A percentile compares a stretch with the other conserved stretches of the same genome.
phyloP scores from a whole-genome alignment of 2,113 vertebrate species.

The Madoqua kirkii region DNA sequence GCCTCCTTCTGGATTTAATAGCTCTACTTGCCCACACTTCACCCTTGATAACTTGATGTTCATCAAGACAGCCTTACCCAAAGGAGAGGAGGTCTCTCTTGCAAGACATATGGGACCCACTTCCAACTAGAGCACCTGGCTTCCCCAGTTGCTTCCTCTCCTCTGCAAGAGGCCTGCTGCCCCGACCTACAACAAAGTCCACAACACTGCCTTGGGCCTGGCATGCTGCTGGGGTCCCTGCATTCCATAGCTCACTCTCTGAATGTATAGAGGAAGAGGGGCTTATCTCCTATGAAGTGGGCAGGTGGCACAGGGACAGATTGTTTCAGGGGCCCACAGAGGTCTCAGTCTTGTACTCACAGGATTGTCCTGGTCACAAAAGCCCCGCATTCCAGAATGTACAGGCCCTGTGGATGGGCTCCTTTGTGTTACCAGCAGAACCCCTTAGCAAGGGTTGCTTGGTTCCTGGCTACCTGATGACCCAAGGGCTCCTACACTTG shows the following conservation, averaged over 20 bases:
- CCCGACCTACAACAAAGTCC: not conserved
- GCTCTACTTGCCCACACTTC: not conserved
- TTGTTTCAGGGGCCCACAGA: slow-evolving; percentile 21
- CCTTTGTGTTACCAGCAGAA: slow-evolving; percentile 19
- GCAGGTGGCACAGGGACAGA: not conserved
- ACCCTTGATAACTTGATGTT: not conserved
- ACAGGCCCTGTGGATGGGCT: not conserved
- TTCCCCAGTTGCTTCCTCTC: not conserved
- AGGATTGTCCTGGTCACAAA: not conserved
- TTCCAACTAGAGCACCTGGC: not conserved
- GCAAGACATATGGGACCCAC: not conserved
- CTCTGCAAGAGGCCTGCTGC: not conserved
- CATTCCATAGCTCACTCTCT: not conserved
- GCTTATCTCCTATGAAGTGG: not conserved
- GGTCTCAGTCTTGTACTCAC: slow-evolving; percentile 20
- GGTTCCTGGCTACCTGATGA: slow-evolving; percentile 33
- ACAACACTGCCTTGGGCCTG: not conserved
- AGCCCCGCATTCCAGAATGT: not conserved
- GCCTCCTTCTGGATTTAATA: not conserved
- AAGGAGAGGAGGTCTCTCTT: not conserved
- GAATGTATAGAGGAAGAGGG: not conserved
- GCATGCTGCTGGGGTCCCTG: not conserved
- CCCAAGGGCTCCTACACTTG: not conserved
- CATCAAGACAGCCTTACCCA: not conserved
- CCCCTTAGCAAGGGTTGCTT: slow-evolving; percentile 7